Evolutionary conservation across 2,888 invertebrate genomes (phyloP).

Genomic region (Taphrorychus bicolor): DNA sequence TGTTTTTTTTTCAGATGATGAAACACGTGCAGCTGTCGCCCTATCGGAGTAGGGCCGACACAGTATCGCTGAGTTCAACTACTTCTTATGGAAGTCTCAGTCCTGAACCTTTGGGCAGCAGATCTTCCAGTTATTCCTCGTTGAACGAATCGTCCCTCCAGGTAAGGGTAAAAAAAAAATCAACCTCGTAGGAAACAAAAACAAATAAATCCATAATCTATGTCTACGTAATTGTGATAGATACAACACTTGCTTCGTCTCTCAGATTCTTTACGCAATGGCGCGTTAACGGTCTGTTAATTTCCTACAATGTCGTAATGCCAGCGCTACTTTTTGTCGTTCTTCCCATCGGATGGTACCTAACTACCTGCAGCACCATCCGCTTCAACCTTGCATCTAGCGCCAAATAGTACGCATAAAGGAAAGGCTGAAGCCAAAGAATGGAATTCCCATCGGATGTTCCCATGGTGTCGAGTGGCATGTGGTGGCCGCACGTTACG

Average conservation of each 20-base stretch:
- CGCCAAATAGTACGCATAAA: constrained; percentile 15
- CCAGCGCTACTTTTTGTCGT: constrained; percentile 11
- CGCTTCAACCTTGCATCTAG: constrained; percentile 13
- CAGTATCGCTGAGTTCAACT: constrained; percentile 82
- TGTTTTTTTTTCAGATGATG: constrained; percentile 69
- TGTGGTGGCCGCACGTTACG: constrained; percentile 50
- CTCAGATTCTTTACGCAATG: no score
- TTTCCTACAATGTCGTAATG: constrained; percentile 17
- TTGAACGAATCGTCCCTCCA: constrained; percentile 65
- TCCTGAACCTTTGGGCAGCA: constrained; percentile 75
- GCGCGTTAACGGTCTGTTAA: constrained; percentile 30
- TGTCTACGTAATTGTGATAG: no score
- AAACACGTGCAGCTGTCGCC: constrained; percentile 92
- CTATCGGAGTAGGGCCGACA: constrained; percentile 83
- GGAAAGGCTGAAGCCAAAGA: constrained; percentile 38
- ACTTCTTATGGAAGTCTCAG: constrained; percentile 74
- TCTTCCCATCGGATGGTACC: neutral
- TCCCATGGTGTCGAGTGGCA: constrained; percentile 58
- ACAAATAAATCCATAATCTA: constrained; percentile 7
- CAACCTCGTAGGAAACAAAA: neutral
- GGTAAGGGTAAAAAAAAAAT: constrained; percentile 50
- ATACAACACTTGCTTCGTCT: no score
- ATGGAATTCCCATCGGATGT: constrained; percentile 51
- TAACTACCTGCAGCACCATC: no score
- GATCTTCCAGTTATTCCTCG: constrained; percentile 71